These are phyloP conservation scores for Callinectes sapidus DNA, from an alignment of 2,888 invertebrate genomes.

Conservation along the genomic window DNA sequence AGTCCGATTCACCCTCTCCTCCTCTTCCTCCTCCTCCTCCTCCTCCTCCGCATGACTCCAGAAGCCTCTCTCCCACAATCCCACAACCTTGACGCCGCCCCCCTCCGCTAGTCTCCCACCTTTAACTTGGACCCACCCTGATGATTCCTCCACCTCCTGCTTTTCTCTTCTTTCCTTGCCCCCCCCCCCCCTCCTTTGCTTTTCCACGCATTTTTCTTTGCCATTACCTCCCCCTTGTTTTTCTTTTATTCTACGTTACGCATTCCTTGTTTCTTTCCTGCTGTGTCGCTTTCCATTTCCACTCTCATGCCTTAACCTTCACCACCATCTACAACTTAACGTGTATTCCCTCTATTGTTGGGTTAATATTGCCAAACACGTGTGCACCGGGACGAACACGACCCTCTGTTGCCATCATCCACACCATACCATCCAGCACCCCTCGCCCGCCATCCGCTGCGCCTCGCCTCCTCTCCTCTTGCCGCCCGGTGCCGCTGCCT, in stretches of 20 bases:
- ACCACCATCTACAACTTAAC: background rate
- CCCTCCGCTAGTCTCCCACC: slow-evolving; percentile 37
- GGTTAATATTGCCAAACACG: slow-evolving; percentile 21
- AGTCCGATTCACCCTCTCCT: slow-evolving; percentile 12
- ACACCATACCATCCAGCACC: background rate
- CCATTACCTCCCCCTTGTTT: background rate
- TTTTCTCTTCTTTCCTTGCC: background rate
- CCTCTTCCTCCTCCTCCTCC: slow-evolving; percentile 23
- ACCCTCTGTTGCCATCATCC: slow-evolving; percentile 20
- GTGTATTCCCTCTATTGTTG: background rate
- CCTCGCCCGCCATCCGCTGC: background rate
- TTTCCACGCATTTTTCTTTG: background rate
- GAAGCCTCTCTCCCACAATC: slow-evolving; percentile 21
- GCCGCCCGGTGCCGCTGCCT: background rate
- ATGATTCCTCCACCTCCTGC: slow-evolving; percentile 32
- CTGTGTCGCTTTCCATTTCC: background rate
- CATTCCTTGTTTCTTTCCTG: background rate
- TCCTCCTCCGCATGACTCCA: slow-evolving; percentile 23
- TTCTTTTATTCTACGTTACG: background rate
- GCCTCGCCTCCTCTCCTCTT: background rate
- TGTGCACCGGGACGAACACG: background rate
- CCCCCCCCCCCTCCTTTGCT: background rate
- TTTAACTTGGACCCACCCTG: slow-evolving; percentile 41
- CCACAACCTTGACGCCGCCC: slow-evolving; percentile 13
- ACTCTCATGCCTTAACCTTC: background rate